Evolutionary conservation across 1,140 invertebrate species (phyloP), one percentile per base, ranked within the genome.

Genomic region (Vanessa atalanta): DNA sequence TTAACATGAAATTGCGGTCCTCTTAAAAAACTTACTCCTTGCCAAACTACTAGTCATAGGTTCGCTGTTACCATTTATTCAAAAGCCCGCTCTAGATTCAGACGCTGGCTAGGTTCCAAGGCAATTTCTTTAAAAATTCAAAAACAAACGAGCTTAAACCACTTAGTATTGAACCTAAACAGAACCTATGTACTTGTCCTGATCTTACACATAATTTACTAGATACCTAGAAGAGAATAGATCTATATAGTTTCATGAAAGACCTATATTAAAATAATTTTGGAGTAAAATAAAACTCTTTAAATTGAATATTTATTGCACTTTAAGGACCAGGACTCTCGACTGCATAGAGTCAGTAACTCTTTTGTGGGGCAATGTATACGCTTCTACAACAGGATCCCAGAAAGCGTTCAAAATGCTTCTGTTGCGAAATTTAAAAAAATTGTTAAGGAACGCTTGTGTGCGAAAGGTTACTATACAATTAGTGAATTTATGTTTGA

Each of bases 101-200:
- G 26, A 51, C 47, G 12, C 53, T 77, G 75, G 75, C 75, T 43
- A 7, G n/a, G 61, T 47, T 73, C 75, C 75, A 77, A 70, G 51
- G 63, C 67, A 77, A 77, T 77, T 70, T 70, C 75, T 77, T 77
- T 73, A 77, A 77, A 73, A 70, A 73, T 69, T 77, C 70, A 73
- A 70, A 75, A 64, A 73, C 66, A 50, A 61, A 61, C 31, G 31
- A 61, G 57, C 14, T 37, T 15, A 37, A 61, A 61, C 57, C 57
- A 61, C 26, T 37, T 31, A 61, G 26, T 23, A 26, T 61, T 61
- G 14, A 37, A 31, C 26, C 57, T 37, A 60, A 60, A 60, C 57
- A 60, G 37, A 60, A 20, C 70, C 55, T 65, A 55, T 65, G 47
- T 48, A n/a, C 61, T 64, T 60, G 63, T 73, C 50, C 51, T 23